Conservation (phyloP, 2,797 vertebrate species). For the Delichon dasypus region DNA sequence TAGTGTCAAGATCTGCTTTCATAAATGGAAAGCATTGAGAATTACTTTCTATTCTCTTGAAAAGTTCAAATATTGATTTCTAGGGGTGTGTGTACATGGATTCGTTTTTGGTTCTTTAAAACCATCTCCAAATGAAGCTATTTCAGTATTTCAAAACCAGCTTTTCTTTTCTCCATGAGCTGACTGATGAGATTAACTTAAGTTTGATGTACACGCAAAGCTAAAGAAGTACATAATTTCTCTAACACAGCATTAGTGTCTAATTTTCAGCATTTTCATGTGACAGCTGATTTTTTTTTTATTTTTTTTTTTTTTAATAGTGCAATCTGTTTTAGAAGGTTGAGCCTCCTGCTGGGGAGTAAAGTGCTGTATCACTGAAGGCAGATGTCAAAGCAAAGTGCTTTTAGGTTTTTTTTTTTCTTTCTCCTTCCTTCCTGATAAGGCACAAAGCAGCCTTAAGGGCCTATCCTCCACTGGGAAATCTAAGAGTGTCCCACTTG, state of each 20-base stretch:
- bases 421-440: not conserved
- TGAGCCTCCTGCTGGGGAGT: slow-evolving; percentile 18
- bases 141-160: not conserved
- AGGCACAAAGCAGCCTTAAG: slow-evolving; percentile 26
- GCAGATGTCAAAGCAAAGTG: slow-evolving; percentile 1
- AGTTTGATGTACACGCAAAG: not conserved
- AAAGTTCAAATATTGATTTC: not conserved
- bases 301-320: not conserved
- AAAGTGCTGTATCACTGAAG: slow-evolving; percentile 10
- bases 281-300: not conserved
- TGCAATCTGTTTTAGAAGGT: not conserved
- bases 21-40: not conserved
- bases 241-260: not conserved
- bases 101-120: not conserved
- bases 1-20: not conserved
- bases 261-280: slow-evolving; percentile 20
- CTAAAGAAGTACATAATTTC: not conserved
- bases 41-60: not conserved
- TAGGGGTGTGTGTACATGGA: not conserved
- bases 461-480: slow-evolving; percentile 23
- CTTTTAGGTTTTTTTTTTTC: not conserved
- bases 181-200: not conserved
- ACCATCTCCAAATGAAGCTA: not conserved
- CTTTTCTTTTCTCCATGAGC: not conserved
- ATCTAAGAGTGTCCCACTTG: slow-evolving; percentile 23